These are phyloP conservation scores for Chelon auratus DNA, from an alignment of 2,797 vertebrate species.

Conservation along the genomic window DNA sequence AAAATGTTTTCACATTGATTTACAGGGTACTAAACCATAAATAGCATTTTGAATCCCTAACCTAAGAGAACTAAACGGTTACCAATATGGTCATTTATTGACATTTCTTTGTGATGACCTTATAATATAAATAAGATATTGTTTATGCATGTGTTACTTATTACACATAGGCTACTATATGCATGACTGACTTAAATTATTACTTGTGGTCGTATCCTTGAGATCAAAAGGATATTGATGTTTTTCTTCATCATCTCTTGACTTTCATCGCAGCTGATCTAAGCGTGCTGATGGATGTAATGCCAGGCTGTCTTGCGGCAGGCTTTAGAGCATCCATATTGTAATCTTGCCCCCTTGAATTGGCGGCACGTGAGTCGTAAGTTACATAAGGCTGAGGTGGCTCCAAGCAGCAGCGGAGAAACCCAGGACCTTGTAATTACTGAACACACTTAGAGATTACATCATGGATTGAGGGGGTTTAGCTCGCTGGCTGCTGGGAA, in stretches of 20 bases:
- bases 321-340: constrained; percentile 62
- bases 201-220: not conserved
- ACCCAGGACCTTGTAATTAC: constrained; percentile 78
- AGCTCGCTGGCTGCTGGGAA: constrained; percentile 54
- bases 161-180: not conserved
- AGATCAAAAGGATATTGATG: not conserved
- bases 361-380: constrained; percentile 50
- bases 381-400: constrained; percentile 73
- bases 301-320: not conserved
- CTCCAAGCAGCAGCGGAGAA: constrained; percentile 69
- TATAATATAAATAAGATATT: not conserved
- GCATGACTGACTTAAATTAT: not conserved
- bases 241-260: not conserved
- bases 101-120: no score
- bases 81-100: not conserved
- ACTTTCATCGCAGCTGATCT: not conserved
- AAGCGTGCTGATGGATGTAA: constrained; percentile 4
- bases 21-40: not conserved
- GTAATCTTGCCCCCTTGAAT: constrained; percentile 54
- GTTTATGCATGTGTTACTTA: not conserved
- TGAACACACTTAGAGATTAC: constrained; percentile 79
- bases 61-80: not conserved
- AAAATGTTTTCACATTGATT: no score
- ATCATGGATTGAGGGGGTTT: constrained; percentile 77
- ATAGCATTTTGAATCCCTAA: constrained; percentile 10